phyloP scores from a whole-genome alignment of 1,140 invertebrate species.

The Lineus longissimus region DNA sequence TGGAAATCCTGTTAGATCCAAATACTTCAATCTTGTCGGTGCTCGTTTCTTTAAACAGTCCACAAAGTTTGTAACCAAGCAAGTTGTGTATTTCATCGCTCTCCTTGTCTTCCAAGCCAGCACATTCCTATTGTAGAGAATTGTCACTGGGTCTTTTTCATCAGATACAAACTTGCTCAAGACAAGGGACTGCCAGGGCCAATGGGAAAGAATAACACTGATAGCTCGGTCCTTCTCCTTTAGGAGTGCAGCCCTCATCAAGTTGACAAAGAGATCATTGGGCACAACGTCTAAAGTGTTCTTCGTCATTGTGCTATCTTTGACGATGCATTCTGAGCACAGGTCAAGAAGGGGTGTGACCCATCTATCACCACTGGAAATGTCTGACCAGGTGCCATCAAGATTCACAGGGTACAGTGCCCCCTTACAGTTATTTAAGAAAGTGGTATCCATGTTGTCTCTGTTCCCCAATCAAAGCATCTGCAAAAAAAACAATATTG shows the following conservation, averaged over 20 bases:
- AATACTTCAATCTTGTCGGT: slow-evolving; percentile 28
- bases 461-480: too few relatives aligned
- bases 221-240: slow-evolving; percentile 33
- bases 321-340: slow-evolving; percentile 29
- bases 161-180: slow-evolving; percentile 31
- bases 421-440: slow-evolving; percentile 3
- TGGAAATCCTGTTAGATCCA: slow-evolving; percentile 42
- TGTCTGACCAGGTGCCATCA: background rate
- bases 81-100: slow-evolving; percentile 39
- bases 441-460: background rate
- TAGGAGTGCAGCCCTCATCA: slow-evolving; percentile 38
- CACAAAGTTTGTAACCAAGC: slow-evolving; percentile 35
- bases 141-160: slow-evolving; percentile 28
- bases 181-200: slow-evolving; percentile 31
- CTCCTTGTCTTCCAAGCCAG: slow-evolving; percentile 28
- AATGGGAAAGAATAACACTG: slow-evolving; percentile 30
- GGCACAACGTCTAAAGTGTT: slow-evolving; percentile 27
- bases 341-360: slow-evolving; percentile 22
- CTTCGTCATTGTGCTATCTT: slow-evolving; percentile 30
- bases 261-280: slow-evolving; percentile 27
- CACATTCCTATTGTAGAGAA: slow-evolving; percentile 29
- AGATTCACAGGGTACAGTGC: background rate
- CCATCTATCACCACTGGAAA: background rate
- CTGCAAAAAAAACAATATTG: too few relatives aligned
- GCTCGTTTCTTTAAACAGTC: slow-evolving; percentile 32